Conservation (phyloP, 2,888 invertebrate species). For the Disparrhopalites patrizii region DNA sequence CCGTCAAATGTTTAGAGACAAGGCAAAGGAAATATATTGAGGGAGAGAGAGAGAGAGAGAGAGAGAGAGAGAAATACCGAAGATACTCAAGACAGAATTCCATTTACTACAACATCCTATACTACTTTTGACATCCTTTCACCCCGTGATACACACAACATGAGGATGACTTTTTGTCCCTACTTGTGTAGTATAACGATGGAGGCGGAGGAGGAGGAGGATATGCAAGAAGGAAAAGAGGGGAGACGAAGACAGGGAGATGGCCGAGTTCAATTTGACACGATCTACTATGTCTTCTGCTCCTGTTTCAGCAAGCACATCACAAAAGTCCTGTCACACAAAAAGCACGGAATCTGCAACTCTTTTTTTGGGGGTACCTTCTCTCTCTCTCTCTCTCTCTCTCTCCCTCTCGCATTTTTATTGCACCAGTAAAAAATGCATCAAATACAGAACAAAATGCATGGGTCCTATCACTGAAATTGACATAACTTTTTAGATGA, state of each 20-base stretch:
- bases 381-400: conserved; percentile 28
- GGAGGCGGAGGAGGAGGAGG: neutral
- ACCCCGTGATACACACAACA: conserved; percentile 1
- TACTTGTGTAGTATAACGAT: no score
- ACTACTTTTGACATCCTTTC: no score
- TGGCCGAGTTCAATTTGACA: conserved; percentile 41
- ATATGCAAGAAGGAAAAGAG: conserved; percentile 18
- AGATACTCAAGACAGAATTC: conserved; percentile 8
- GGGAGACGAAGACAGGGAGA: conserved; percentile 28
- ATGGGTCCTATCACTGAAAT: conserved; percentile 38
- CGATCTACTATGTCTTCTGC: conserved; percentile 39
- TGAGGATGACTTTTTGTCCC: no score
- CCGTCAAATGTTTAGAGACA: conserved; percentile 32
- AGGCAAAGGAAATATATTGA: conserved; percentile 1
- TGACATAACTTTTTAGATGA: conserved; percentile 39
- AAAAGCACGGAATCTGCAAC: conserved; percentile 42
- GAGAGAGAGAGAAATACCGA: conserved; percentile 20
- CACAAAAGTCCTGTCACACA: conserved; percentile 40
- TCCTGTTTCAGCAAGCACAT: conserved; percentile 43
- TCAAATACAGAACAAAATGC: conserved; percentile 47
- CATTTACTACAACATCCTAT: conserved; percentile 7
- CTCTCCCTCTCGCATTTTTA: conserved; percentile 44
- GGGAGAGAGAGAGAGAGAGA: conserved; percentile 26
- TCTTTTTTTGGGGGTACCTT: no score
- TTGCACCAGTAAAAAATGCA: conserved; percentile 47